phyloP scores from a whole-genome alignment of 2,888 invertebrate species.

The Kryphioiulus occultus region DNA sequence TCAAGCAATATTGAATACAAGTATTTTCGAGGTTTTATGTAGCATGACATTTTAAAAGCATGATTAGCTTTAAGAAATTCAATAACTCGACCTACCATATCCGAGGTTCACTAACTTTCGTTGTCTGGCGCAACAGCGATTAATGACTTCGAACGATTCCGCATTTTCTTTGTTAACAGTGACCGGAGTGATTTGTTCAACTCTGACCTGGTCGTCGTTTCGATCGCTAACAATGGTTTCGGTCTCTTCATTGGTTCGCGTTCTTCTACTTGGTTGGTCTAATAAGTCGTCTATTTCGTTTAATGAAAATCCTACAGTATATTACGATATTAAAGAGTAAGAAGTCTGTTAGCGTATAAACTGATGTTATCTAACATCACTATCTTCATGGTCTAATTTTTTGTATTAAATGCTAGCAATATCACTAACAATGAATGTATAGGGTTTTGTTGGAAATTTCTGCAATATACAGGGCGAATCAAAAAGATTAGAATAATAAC shows the following conservation, averaged over 20 bases:
- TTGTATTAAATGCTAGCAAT: no score
- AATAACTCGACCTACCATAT: constrained; percentile 20
- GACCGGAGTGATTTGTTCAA: not conserved
- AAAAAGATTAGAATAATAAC: no score
- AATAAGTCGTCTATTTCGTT: not conserved
- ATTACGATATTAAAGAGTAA: not conserved
- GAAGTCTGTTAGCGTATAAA: no score
- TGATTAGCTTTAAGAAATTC: not conserved
- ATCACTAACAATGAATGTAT: no score
- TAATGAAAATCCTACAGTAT: not conserved
- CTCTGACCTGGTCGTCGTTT: not conserved
- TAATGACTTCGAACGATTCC: not conserved
- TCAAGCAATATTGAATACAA: no score
- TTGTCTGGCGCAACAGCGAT: constrained; percentile 37
- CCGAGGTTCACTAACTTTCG: constrained; percentile 37
- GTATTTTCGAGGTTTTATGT: not conserved
- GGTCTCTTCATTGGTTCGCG: not conserved
- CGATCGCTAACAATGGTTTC: not conserved
- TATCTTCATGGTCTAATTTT: no score
- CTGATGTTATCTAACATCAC: no score
- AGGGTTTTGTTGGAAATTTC: no score
- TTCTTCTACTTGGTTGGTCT: not conserved
- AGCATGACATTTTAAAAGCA: not conserved
- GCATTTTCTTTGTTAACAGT: not conserved
- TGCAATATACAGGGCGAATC: no score